Evolutionary conservation across 1,140 invertebrate genomes (phyloP).

Genomic region (Parapsyche elsis): DNA sequence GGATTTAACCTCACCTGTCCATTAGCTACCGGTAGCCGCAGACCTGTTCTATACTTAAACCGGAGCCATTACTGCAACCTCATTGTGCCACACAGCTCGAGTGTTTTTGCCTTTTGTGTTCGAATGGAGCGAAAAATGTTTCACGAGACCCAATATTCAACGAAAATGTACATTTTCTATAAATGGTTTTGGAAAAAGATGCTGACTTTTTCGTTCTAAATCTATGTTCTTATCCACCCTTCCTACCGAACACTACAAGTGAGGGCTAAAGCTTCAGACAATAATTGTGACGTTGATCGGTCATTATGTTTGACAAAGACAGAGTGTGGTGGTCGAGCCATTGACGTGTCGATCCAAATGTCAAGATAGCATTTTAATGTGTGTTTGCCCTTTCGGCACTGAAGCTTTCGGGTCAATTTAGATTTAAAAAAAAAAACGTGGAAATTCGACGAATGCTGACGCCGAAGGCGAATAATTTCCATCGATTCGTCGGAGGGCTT

Average conservation of each 20-base stretch:
- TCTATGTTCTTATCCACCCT: no score
- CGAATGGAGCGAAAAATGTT: no score
- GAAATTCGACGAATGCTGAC: neutral
- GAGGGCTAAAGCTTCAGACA: slow-evolving; percentile 8
- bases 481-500: neutral
- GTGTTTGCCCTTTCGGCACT: neutral
- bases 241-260: no score
- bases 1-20: slow-evolving; percentile 1
- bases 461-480: no score
- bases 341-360: slow-evolving; percentile 16
- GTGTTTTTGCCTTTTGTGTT: neutral
- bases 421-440: neutral
- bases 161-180: no score
- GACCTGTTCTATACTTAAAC: neutral
- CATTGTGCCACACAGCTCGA: neutral
- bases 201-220: no score
- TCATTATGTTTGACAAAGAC: slow-evolving; percentile 37
- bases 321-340: slow-evolving; percentile 16
- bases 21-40: neutral
- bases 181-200: no score
- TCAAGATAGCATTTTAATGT: slow-evolving; percentile 38
- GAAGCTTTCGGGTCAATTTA: neutral
- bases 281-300: slow-evolving; percentile 38
- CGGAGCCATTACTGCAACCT: neutral
- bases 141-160: no score